Base-by-base conservation (phyloP, 2,797 vertebrate genomes). In the Sebastes nivosus region DNA sequence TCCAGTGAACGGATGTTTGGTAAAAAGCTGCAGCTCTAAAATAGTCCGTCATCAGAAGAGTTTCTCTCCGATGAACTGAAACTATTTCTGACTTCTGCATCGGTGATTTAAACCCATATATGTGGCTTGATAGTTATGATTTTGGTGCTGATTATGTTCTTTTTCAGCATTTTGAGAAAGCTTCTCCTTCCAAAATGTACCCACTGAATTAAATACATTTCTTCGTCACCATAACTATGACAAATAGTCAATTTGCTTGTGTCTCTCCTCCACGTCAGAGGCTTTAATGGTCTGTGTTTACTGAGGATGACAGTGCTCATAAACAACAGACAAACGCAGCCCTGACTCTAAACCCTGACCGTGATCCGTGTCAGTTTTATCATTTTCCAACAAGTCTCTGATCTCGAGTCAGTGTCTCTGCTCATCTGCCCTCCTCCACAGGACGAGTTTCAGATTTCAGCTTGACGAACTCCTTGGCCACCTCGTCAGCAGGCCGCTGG, bases 381-480 rank as follows among this genome's bases (percentile, higher is more conserved):
- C 5, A 11, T 36, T 38, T 61, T 66, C n/a, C 11, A 29, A 14
- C 8, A 42, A 42, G 38, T 42, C 38, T 63, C 38, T n/a, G 12
- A 25, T 27, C 59, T 42, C 2, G n/a, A 29, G 58, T 60, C 55
- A 2, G 67, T 0, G 18, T 14, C 6, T 38, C 22, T 1, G 61
- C 64, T 96, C 96, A 99, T 92, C 97, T 97, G 29, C 97, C 98
- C 91, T 99, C 98, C 90, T 99, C 98, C 0, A 87, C 92, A 0
- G 97, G 97, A 25, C 98, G 97, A 7, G 91, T 97, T 82, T 99
- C 98, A 0, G 97, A 97, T 89, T 99, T 99, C 70, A 99, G 94
- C 92, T 97, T 97, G 64, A 99, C 97, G 6, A 99, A 98, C 91
- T 99, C 98, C 82, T 96, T 97, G 88, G 98, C 98, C 81, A 99